Conservation (phyloP, 2,797 vertebrate genomes). For the Petrocephalus sullivani region DNA sequence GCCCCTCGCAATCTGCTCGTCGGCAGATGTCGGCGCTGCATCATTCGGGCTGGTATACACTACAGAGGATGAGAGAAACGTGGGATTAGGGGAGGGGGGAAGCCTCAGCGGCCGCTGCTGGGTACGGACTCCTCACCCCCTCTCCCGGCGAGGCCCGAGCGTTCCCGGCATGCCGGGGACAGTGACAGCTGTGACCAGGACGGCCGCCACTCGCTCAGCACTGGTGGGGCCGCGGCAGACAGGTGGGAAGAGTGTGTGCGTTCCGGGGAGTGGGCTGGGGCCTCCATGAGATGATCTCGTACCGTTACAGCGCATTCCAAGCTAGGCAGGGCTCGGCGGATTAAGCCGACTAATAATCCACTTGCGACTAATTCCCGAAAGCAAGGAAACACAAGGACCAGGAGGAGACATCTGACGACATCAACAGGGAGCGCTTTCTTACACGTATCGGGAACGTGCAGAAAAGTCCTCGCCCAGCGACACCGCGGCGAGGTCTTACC, state of each 20-base stretch:
- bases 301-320: conserved; percentile 28
- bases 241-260: conserved; percentile 31
- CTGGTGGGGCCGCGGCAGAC: conserved; percentile 33
- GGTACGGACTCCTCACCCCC: not conserved
- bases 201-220: conserved; percentile 20
- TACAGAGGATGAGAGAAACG: conserved; percentile 28
- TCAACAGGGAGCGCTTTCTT: not conserved
- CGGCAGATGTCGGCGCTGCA: not conserved
- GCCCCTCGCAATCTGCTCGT: not conserved
- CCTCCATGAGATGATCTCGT: conserved; percentile 22
- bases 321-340: conserved; percentile 30
- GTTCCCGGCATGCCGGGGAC: conserved; percentile 42
- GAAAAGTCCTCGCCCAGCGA: not conserved
- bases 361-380: conserved; percentile 34
- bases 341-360: conserved; percentile 32
- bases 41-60: not conserved
- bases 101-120: not conserved
- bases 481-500: not conserved
- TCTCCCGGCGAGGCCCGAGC: conserved; percentile 36
- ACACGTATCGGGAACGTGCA: not conserved
- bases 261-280: conserved; percentile 4
- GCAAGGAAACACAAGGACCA: conserved; percentile 20
- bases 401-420: not conserved
- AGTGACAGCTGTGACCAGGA: conserved; percentile 55
- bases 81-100: not conserved